Conservation (phyloP, 2,888 invertebrate species). For the Platycnemis pennipes region DNA sequence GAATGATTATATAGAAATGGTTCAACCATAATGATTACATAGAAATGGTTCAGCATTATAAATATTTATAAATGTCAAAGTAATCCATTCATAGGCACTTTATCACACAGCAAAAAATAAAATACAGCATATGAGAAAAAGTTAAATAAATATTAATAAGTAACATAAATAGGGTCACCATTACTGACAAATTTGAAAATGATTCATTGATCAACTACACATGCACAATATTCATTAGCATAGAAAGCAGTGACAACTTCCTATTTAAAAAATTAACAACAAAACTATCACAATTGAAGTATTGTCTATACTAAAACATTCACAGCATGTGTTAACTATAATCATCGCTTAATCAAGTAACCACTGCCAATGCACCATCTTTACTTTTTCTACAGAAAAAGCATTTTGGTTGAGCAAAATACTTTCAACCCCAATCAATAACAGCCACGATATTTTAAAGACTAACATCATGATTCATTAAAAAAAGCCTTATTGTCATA, state of each 20-base stretch:
- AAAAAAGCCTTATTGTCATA: constrained; percentile 67
- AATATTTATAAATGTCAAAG: constrained; percentile 18
- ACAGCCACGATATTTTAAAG: constrained; percentile 41
- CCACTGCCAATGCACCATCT: background rate
- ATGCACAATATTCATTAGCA: constrained; percentile 24
- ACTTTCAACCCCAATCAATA: constrained; percentile 59
- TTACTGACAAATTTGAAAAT: background rate
- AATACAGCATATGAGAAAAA: constrained; percentile 22
- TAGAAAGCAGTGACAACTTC: background rate
- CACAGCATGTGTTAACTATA: background rate
- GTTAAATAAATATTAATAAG: background rate
- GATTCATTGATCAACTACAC: background rate
- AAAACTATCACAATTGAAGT: constrained; percentile 38
- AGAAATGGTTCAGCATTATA: background rate
- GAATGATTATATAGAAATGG: background rate
- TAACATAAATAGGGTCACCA: background rate
- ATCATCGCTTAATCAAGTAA: constrained; percentile 12
- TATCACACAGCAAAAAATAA: constrained; percentile 46
- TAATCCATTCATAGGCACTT: constrained; percentile 53
- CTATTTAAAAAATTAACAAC: constrained; percentile 9
- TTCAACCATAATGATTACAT: background rate
- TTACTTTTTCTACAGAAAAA: constrained; percentile 55
- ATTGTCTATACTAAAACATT: constrained; percentile 38
- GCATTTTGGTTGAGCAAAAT: constrained; percentile 65
- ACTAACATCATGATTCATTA: constrained; percentile 39